phyloP scores from a whole-genome alignment of 1,140 invertebrate species.

The Drosophila ananassae region DNA sequence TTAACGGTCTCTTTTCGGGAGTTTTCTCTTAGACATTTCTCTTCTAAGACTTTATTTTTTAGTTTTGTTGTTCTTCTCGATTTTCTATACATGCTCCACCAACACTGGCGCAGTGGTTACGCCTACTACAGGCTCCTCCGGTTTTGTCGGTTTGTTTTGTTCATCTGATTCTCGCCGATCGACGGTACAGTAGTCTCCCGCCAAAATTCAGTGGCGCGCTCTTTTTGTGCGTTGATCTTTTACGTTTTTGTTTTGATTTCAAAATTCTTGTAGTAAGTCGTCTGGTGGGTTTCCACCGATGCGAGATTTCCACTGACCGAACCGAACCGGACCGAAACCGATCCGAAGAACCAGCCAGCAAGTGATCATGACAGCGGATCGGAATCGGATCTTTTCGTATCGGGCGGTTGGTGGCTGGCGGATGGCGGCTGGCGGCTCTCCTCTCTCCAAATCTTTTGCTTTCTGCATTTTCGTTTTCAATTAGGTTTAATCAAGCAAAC shows the following conservation, averaged over 20 bases:
- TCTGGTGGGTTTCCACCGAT: conserved; percentile 51
- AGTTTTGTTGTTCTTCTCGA: conserved; percentile 63
- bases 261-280: conserved; percentile 71
- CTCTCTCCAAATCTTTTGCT: conserved; percentile 10
- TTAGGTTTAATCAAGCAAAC: conserved; percentile 81
- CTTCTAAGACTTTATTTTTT: conserved; percentile 39
- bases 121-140: conserved; percentile 53
- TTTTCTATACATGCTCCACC: conserved; percentile 54
- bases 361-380: neutral
- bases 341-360: conserved; percentile 19
- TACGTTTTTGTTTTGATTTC: conserved; percentile 83
- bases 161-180: conserved; percentile 63
- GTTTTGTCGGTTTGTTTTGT: conserved; percentile 77
- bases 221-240: conserved; percentile 79
- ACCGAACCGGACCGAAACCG: conserved; percentile 39
- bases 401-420: neutral
- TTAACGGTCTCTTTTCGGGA: conserved; percentile 20
- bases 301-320: conserved; percentile 42
- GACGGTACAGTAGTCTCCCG: conserved; percentile 80
- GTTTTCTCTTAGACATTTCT: neutral
- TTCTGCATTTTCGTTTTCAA: conserved; percentile 78
- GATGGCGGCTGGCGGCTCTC: neutral
- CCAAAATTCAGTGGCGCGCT: conserved; percentile 76
- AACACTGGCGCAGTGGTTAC: conserved; percentile 1
- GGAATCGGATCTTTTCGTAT: conserved; percentile 3